phyloP scores from a whole-genome alignment of 2,113 vertebrate species.

The Osmerus eperlanus region DNA sequence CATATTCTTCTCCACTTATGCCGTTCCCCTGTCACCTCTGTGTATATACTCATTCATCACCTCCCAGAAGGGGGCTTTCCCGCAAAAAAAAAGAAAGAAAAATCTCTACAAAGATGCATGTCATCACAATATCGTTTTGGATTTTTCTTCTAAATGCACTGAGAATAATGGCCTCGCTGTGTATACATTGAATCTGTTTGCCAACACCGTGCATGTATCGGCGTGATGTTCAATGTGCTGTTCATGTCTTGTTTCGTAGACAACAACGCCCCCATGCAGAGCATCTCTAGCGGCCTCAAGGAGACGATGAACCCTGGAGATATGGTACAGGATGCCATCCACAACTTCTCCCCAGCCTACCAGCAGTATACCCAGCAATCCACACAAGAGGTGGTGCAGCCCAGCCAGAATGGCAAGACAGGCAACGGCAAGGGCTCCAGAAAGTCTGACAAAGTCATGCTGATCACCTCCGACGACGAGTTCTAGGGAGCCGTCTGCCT shows the following conservation, averaged over 20 bases:
- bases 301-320: constrained; percentile 92
- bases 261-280: constrained; percentile 84
- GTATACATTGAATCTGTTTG: too few relatives aligned
- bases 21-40: constrained; percentile 9
- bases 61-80: background rate
- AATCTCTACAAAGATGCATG: background rate
- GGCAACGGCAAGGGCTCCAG: constrained; percentile 56
- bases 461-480: constrained; percentile 88
- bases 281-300: constrained; percentile 92
- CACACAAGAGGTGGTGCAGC: constrained; percentile 80
- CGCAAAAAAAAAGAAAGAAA: background rate
- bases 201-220: too few relatives aligned
- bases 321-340: constrained; percentile 91
- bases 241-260: constrained; percentile 58
- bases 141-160: too few relatives aligned
- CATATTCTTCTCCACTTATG: background rate
- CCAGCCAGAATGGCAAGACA: constrained; percentile 64
- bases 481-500: constrained; percentile 67
- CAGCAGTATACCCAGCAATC: constrained; percentile 92
- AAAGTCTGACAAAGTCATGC: constrained; percentile 87
- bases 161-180: too few relatives aligned
- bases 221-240: too few relatives aligned
- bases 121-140: background rate
- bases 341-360: constrained; percentile 86
- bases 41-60: constrained; percentile 28